Evolutionary conservation across 92 coral and sea anemone genomes (phyloP).

Genomic region (Porites lobata): DNA sequence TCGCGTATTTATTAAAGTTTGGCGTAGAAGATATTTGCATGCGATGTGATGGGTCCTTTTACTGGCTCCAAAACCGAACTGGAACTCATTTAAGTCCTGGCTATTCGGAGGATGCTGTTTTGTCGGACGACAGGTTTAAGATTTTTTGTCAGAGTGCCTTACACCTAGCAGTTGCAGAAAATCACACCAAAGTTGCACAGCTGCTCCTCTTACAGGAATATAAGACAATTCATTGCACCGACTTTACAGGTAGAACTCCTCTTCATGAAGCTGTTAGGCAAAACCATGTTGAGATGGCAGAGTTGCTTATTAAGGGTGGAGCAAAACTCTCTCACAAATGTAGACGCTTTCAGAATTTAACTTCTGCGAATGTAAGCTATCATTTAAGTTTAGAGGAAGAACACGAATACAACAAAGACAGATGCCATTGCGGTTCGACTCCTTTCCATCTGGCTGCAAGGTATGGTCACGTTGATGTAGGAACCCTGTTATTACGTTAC

Average conservation of each 20-base stretch:
- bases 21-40: conserved; percentile 72
- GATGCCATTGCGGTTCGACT: conserved; percentile 38
- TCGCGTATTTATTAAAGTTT: conserved; percentile 58
- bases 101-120: not conserved
- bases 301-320: conserved; percentile 35
- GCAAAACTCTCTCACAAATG: conserved; percentile 58
- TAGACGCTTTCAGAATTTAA: not conserved
- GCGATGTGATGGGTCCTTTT: conserved; percentile 45
- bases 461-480: conserved; percentile 40
- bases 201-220: conserved; percentile 35
- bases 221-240: conserved; percentile 51
- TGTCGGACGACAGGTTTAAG: conserved; percentile 47
- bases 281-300: conserved; percentile 41
- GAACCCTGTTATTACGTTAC: conserved; percentile 28
- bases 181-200: conserved; percentile 42
- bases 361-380: too few species aligned
- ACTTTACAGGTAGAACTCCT: conserved; percentile 77
- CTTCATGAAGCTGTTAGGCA: conserved; percentile 74
- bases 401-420: conserved; percentile 10
- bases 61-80: conserved; percentile 11
- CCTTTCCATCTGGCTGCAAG: conserved; percentile 70
- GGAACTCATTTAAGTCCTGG: too few species aligned
- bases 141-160: conserved; percentile 83
- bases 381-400: not conserved
- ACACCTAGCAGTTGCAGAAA: conserved; percentile 72